Percentiles rank a stretch among this genome's conserved stretches.
Evolutionary conservation across 2,113 vertebrate species (phyloP).

Genomic region (Opisthocomus hoazin): DNA sequence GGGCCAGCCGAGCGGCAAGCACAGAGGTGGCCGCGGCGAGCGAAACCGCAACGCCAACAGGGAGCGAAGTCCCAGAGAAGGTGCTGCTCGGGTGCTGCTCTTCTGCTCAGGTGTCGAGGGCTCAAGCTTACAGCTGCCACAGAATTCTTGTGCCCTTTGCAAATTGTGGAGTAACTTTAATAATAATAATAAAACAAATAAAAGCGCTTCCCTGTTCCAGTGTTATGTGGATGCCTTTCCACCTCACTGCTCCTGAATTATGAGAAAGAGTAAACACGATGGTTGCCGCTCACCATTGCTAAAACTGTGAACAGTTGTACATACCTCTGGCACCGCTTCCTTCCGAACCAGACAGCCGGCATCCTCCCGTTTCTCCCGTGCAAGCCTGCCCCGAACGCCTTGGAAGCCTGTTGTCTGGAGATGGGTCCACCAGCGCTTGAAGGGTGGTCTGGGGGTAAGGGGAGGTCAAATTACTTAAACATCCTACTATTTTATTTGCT

Average conservation of each 20-base stretch:
- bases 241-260: background rate
- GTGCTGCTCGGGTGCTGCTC: background rate
- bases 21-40: background rate
- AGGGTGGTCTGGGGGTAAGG: background rate
- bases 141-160: background rate
- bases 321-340: background rate
- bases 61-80: background rate
- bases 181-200: background rate
- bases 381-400: accelerated
- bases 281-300: background rate
- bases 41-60: accelerated
- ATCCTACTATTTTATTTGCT: background rate
- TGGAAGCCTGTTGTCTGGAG: background rate
- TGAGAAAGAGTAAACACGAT: background rate
- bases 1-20: accelerated
- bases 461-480: background rate
- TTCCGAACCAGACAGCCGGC: background rate
- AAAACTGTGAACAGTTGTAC: background rate
- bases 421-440: background rate
- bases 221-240: background rate
- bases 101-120: background rate
- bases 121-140: accelerated
- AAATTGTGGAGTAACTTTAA: background rate
- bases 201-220: background rate
- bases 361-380: background rate